phyloP scores from a whole-genome alignment of 2,113 vertebrate species.

The Illadopsis cleaveri region DNA sequence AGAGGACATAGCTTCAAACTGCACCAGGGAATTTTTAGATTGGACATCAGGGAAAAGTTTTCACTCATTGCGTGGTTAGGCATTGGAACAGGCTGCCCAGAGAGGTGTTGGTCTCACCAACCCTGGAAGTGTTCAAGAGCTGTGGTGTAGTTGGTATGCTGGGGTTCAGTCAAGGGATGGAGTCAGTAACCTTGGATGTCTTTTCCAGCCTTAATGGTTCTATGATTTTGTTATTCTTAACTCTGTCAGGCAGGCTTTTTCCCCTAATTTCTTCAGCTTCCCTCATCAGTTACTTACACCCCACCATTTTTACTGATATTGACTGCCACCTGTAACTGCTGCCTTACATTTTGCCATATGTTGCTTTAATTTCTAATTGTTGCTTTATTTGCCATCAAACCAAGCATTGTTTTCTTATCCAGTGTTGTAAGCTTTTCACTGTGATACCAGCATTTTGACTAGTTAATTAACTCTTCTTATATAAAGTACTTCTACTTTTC shows the following conservation, averaged over 20 bases:
- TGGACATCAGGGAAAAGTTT: not conserved
- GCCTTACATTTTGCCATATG: constrained; percentile 1
- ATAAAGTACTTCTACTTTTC: not conserved
- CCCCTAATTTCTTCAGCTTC: not conserved
- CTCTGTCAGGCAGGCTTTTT: not conserved
- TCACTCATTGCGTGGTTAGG: not conserved
- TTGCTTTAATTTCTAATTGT: constrained; percentile 30
- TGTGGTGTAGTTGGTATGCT: not conserved
- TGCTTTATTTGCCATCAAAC: constrained; percentile 3
- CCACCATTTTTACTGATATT: not conserved
- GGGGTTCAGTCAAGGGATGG: not conserved
- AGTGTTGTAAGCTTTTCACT: not conserved
- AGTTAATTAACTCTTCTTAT: not conserved
- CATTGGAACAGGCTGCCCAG: not conserved
- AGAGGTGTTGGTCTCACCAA: not conserved
- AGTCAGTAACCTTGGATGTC: not conserved
- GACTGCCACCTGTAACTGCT: constrained; percentile 13
- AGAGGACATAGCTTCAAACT: not conserved
- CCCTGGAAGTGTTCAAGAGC: not conserved
- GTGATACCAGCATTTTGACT: not conserved
- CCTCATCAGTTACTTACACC: not conserved
- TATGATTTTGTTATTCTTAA: not conserved
- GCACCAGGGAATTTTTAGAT: too few species aligned
- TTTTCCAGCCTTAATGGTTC: not conserved
- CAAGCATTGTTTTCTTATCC: not conserved